Evolutionary conservation across 2,888 invertebrate genomes (phyloP).

Genomic region (Cremastinae sp.): DNA sequence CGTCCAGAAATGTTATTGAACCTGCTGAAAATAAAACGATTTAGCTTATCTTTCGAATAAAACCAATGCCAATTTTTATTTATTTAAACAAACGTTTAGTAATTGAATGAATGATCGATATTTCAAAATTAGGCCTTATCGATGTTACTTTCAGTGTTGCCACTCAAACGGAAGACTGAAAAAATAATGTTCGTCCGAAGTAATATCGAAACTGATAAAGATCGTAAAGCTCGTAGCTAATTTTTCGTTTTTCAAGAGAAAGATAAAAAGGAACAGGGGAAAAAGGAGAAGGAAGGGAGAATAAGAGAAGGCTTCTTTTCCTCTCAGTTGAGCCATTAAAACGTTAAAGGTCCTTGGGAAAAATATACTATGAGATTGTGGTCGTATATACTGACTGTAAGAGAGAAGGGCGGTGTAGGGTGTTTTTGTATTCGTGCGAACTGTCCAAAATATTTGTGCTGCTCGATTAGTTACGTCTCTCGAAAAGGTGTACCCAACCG

Average conservation of each 20-base stretch:
- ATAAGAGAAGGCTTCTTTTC: slow-evolving; percentile 4
- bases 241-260: slow-evolving; percentile 12
- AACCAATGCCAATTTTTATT: no score
- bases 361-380: neutral
- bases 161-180: neutral
- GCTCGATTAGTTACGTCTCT: slow-evolving; percentile 52
- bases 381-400: slow-evolving; percentile 1
- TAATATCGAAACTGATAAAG: slow-evolving; percentile 19
- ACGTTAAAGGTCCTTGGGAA: slow-evolving; percentile 19
- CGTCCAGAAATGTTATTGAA: no score
- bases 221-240: slow-evolving; percentile 1
- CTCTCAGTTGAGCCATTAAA: slow-evolving; percentile 35
- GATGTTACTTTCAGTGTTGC: no score
- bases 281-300: neutral
- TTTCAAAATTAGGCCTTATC: no score
- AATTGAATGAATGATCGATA: no score
- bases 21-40: no score
- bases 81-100: no score
- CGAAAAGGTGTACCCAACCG: slow-evolving; percentile 24
- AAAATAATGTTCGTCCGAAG: neutral
- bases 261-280: no score
- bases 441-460: slow-evolving; percentile 56
- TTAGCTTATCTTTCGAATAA: no score
- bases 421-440: slow-evolving; percentile 42
- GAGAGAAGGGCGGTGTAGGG: slow-evolving; percentile 19